Evolutionary conservation across 2,888 invertebrate genomes (phyloP).

Genomic region (Epinotia brunnichana): DNA sequence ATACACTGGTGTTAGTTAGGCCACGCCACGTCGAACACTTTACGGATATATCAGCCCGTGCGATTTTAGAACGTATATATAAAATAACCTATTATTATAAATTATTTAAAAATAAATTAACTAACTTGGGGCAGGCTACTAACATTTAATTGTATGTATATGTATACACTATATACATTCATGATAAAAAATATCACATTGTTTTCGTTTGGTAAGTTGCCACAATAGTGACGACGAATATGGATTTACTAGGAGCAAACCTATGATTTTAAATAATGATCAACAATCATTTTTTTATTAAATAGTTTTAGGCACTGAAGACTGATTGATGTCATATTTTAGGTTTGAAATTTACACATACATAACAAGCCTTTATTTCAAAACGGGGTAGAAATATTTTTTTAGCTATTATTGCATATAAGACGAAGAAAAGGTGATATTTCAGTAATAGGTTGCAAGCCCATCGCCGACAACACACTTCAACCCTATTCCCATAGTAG

Average conservation of each 20-base stretch:
- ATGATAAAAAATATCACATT: too few relatives aligned
- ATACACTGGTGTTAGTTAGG: slow-evolving; percentile 13
- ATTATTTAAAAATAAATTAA: background rate
- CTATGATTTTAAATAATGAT: background rate
- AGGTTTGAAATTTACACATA: background rate
- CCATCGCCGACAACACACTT: too few relatives aligned
- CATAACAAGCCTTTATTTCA: too few relatives aligned
- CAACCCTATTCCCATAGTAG: too few relatives aligned
- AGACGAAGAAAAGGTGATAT: too few relatives aligned
- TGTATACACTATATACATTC: background rate
- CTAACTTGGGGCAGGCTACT: background rate
- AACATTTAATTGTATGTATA: slow-evolving; percentile 3
- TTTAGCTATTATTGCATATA: too few relatives aligned
- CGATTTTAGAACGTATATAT: slow-evolving; percentile 12
- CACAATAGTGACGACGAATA: background rate
- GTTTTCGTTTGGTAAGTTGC: background rate
- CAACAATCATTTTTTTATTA: background rate
- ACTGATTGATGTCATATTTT: background rate
- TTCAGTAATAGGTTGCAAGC: too few relatives aligned
- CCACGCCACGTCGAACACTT: slow-evolving; percentile 6
- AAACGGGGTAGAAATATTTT: too few relatives aligned
- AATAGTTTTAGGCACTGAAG: background rate
- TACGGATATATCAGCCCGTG: background rate
- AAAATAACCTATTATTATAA: background rate
- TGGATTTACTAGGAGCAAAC: background rate